A percentile compares a stretch with the other conserved stretches of the same genome.
phyloP scores from a whole-genome alignment of 2,113 vertebrate species.

The Zosterops hypoxanthus region DNA sequence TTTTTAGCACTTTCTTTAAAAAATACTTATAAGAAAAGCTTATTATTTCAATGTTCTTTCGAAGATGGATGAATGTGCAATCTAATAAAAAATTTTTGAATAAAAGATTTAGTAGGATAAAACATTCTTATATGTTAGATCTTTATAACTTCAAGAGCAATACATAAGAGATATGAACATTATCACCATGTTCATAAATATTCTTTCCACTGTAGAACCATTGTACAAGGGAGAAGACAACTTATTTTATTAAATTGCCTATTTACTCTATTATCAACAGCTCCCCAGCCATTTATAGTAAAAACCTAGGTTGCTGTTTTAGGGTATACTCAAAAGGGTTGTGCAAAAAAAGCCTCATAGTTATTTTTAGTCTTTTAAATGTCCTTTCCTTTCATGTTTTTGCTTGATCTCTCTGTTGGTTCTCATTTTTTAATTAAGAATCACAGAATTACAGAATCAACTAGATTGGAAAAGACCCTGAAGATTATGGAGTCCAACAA shows the following conservation, averaged over 20 bases:
- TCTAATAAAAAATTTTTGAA: neutral
- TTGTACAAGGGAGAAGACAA: neutral
- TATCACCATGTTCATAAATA: neutral
- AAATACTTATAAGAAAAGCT: neutral
- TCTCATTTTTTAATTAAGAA: neutral
- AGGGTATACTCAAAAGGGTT: neutral
- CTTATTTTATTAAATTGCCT: neutral
- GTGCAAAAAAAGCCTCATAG: neutral
- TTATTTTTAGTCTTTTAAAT: neutral
- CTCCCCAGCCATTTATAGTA: neutral
- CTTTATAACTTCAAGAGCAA: neutral
- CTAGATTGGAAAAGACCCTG: neutral
- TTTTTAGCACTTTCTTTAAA: neutral
- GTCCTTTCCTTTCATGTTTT: neutral
- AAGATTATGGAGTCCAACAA: neutral
- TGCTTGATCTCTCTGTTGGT: neutral
- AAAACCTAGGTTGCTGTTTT: neutral
- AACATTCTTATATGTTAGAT: neutral
- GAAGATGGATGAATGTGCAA: neutral
- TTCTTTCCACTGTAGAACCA: neutral
- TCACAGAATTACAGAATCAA: neutral
- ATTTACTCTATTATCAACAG: neutral
- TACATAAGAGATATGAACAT: neutral
- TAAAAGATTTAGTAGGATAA: neutral
- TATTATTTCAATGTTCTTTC: neutral